phyloP scores from a whole-genome alignment of 2,797 vertebrate species.

The Gymnopithys bicolor region DNA sequence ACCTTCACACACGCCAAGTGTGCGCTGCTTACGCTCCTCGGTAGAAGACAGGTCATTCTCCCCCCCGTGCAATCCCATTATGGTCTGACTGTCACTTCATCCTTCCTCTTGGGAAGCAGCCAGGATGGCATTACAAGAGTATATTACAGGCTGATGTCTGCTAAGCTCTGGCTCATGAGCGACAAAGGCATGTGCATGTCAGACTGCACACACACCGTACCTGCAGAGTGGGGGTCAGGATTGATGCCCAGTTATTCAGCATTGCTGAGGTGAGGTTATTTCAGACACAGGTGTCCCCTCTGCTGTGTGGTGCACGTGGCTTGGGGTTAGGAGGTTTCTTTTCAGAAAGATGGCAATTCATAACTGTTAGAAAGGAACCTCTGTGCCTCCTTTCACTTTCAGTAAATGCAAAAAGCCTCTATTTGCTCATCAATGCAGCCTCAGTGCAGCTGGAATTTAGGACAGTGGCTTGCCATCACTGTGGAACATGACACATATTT shows the following conservation, averaged over 20 bases:
- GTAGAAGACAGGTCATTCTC: conserved; percentile 60
- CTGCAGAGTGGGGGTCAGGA: neutral
- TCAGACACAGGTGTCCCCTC: neutral
- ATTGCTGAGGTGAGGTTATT: neutral
- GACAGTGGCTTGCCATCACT: neutral
- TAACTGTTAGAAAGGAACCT: neutral
- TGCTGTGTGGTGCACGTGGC: neutral
- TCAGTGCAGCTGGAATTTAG: neutral
- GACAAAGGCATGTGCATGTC: neutral
- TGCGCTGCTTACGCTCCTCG: conserved; percentile 20
- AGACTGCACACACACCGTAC: neutral
- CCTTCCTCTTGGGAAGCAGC: conserved; percentile 58
- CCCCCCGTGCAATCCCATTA: conserved; percentile 74
- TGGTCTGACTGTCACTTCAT: conserved; percentile 47
- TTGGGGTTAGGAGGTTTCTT: neutral
- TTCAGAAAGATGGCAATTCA: neutral
- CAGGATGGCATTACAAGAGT: conserved; percentile 54
- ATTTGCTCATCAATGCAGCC: neutral
- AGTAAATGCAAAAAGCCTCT: neutral
- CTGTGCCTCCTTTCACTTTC: neutral
- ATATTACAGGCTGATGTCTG: neutral
- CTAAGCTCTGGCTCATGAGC: neutral
- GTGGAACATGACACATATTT: neutral
- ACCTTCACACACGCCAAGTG: neutral
- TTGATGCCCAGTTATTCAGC: neutral